Evolutionary conservation across 92 coral and sea anemone genomes (phyloP), one percentile per base, ranked within the genome.

Genomic region (Virgularia gustaviana): DNA sequence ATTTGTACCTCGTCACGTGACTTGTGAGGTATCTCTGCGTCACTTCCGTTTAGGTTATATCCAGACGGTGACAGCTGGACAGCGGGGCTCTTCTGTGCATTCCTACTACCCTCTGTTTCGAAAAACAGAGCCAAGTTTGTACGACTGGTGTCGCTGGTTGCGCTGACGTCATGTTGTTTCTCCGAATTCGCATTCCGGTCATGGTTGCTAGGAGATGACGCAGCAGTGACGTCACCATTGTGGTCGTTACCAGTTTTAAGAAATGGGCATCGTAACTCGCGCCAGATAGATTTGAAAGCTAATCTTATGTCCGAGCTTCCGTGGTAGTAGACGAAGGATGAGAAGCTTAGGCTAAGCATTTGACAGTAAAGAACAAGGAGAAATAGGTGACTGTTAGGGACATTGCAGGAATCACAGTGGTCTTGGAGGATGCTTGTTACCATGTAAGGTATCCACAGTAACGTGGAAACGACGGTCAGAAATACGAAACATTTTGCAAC

Each of bases 401-500:
- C 32, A 16, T 34, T 37, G 49, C 74, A 67, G 45, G 74, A 47
- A 2, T n/a, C 43, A 34, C 74, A 67, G 30, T 67, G 2, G 9
- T 67, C 60, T 16, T 44, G 74, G 28, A 67, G 74, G 41, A 67
- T 58, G 49, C 19, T 67, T 58, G 60, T 29, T 58, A 67, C 32
- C 23, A 67, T 3, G n/a, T 28, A 67, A 45, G 74, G 74, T 20
- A 67, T 41, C 74, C 74, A 67, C 0, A 45, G 60, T 8, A 67
- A 34, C 19, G 30, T 67, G 49, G 20, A 29, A 16, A 67, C 34
- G 9, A 67, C 16, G 11, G 74, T 47, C 57, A 67, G 22, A 9
- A 67, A 28, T 31, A 45, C 59, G 53, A 67, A 47, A 39, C 41
- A 67, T 27, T 67, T 67, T 5, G 74, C 74, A 27, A 67, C 25